These are phyloP conservation scores for Aquatica leii DNA, from an alignment of 2,888 invertebrate species.

Conservation along the genomic window DNA sequence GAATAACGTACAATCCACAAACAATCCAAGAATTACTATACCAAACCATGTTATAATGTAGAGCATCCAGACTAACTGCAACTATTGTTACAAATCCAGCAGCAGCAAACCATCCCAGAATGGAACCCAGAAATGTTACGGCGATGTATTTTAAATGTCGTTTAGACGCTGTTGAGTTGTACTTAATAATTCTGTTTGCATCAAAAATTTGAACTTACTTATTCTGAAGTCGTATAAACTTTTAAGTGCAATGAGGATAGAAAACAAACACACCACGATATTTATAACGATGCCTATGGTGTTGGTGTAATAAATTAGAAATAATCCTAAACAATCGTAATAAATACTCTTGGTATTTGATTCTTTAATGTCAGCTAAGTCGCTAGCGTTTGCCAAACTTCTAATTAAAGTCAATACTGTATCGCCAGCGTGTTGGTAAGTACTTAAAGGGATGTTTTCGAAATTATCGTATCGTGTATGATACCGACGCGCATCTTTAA, in stretches of 20 bases:
- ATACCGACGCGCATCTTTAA: constrained; percentile 70
- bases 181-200: background rate
- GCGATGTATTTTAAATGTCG: constrained; percentile 17
- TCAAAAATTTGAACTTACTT: constrained; percentile 18
- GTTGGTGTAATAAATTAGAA: constrained; percentile 72
- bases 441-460: constrained; percentile 64
- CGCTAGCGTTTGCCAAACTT: constrained; percentile 52
- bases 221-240: constrained; percentile 25
- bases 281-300: constrained; percentile 41
- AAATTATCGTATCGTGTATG: constrained; percentile 69
- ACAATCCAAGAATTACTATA: constrained; percentile 66
- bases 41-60: constrained; percentile 66
- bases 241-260: constrained; percentile 53
- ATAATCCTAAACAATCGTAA: constrained; percentile 76
- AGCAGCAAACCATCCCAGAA: constrained; percentile 50
- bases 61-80: constrained; percentile 57
- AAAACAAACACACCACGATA: constrained; percentile 47
- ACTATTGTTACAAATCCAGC: constrained; percentile 50
- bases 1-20: constrained; percentile 59
- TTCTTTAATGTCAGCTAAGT: constrained; percentile 49
- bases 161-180: constrained; percentile 17
- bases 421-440: constrained; percentile 70
- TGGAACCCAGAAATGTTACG: constrained; percentile 34
- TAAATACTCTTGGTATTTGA: constrained; percentile 65
- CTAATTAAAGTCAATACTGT: constrained; percentile 65